Evolutionary conservation across 2,888 invertebrate species (phyloP), one percentile per base, ranked within the genome.

Genomic region (Bellardia bayeri): DNA sequence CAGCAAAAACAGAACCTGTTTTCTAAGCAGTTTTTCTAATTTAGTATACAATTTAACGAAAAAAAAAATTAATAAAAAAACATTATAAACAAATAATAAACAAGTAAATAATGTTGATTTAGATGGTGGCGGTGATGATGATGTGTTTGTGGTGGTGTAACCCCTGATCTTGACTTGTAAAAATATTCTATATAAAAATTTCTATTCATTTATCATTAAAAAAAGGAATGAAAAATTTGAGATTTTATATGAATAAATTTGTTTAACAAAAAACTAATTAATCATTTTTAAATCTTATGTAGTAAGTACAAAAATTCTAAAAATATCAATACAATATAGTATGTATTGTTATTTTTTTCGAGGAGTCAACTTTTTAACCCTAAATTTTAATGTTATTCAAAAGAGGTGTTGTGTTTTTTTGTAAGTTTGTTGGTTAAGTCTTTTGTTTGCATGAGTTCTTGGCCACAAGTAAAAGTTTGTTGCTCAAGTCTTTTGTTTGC

Each of bases 11-110:
- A 72, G 33, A 87, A 87, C 87, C 87, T 79, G 87, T 87, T 85
- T 87, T 87, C 85, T 85, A 81, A 81, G 69, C 69, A 69, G 42
- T 80, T 75, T 76, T 80, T 75, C 84, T 85, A 85, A 87, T 75
- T 69, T 49, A 45, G 16, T 72, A 76, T 49, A 64, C 54, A 74
- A 81, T 78, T 76, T 51, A 54, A 63, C 16, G n/a, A 45, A 69
- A 74, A 45, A 56, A 23, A 40, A 63, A 71, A 37, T 8, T 42
- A 51, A 42, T 61, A 7, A n/a, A 58, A 45, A 58, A 66, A 45
- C 5, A 40, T 72, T 78, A 85, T 82, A 87, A 87, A 85, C 79
- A 85, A 87, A 87, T 79, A 74, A 85, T 79, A 63, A 82, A 74
- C 68, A 42, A 75, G 42, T 16, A 23, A 79, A 42, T 45, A 40